A percentile compares a stretch with the other conserved stretches of the same genome.
phyloP scores from a whole-genome alignment of 2,888 invertebrate genomes.

The Junonia oenone region DNA sequence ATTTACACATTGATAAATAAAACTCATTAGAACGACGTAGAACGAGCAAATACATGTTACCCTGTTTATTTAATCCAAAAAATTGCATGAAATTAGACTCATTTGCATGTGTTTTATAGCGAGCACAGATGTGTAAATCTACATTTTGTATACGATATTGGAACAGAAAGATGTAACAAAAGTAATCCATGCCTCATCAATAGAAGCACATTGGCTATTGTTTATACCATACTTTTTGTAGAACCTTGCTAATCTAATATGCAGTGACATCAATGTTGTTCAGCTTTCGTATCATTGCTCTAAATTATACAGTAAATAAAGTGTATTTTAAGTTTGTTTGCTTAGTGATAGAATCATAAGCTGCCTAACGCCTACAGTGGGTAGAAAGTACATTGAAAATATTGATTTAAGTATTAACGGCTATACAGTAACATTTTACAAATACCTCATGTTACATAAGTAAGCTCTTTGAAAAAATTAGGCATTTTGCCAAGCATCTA shows the following conservation, averaged over 20 bases:
- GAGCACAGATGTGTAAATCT: constrained; percentile 69
- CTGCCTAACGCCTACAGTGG: not conserved
- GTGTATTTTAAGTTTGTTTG: not conserved
- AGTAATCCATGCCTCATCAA: constrained; percentile 61
- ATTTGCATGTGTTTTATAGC: constrained; percentile 35
- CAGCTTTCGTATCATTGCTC: constrained; percentile 17
- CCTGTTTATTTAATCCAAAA: constrained; percentile 3
- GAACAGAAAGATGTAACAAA: constrained; percentile 15
- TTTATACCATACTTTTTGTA: constrained; percentile 39
- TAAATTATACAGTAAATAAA: not conserved
- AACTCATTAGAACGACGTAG: constrained; percentile 11
- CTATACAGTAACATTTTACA: not conserved
- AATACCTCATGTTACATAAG: not conserved
- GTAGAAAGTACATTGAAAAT: not conserved
- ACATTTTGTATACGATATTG: constrained; percentile 39
- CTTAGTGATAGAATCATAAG: not conserved
- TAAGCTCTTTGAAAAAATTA: not conserved
- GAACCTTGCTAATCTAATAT: constrained; percentile 40
- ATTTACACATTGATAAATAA: constrained; percentile 61
- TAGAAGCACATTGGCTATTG: constrained; percentile 63
- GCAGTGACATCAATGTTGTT: constrained; percentile 18
- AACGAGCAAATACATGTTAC: not conserved
- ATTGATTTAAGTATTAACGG: not conserved
- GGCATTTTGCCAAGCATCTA: constrained; percentile 8
- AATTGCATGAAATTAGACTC: constrained; percentile 12